Conservation (phyloP, 2,113 vertebrate genomes). For the Spilogale gracilis region DNA sequence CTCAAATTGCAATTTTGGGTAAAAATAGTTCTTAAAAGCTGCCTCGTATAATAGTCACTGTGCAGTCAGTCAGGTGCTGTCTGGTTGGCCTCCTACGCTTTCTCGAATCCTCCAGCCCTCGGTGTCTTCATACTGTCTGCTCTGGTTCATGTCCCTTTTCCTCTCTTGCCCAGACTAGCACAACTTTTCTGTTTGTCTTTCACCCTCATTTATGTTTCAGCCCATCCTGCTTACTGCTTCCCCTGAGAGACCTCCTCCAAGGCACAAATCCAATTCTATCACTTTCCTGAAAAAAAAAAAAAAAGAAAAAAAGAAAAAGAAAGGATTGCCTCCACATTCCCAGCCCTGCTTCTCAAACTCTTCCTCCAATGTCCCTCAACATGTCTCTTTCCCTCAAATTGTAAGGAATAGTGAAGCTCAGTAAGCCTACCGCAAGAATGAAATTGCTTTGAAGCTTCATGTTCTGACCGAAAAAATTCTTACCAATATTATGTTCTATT, state of each 20-base stretch:
- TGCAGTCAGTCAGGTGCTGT: background rate
- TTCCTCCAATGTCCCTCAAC: background rate
- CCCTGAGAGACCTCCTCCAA: background rate
- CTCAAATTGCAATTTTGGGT: constrained; percentile 16
- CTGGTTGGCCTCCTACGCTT: background rate
- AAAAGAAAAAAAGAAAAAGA: background rate
- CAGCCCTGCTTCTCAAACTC: background rate
- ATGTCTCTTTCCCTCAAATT: background rate
- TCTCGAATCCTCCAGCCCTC: background rate
- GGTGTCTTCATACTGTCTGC: background rate
- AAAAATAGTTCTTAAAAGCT: background rate
- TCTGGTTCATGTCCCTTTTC: background rate
- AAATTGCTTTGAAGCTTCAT: constrained; percentile 34
- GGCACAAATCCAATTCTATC: background rate
- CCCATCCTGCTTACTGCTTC: background rate
- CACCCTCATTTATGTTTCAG: background rate
- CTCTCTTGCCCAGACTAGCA: background rate
- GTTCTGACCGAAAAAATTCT: constrained; percentile 5
- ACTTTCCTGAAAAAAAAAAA: background rate
- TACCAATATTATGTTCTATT: constrained; percentile 3
- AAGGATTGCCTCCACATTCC: background rate
- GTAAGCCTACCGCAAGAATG: background rate
- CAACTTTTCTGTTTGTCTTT: background rate
- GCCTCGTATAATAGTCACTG: background rate
- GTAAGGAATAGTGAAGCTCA: background rate